Base-by-base conservation (phyloP, 2,888 invertebrate species). In the Phengaris arion region DNA sequence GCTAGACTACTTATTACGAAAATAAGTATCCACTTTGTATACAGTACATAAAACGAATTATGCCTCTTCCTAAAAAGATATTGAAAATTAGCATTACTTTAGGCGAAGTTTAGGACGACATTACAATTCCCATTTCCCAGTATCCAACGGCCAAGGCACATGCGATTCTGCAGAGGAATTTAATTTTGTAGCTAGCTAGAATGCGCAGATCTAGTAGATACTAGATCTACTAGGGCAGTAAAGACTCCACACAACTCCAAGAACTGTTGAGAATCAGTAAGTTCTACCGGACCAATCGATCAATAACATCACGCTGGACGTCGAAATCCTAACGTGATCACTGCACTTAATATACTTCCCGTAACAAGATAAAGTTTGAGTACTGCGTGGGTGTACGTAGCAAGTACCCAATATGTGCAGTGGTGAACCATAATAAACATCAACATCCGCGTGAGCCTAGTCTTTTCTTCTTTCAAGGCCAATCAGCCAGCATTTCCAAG, bases 271-370 rank as follows among this genome's bases (percentile, higher is more conserved):
- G 48, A 35, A 35, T 4, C 48, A 48, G 6, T 8, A 48, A 48
- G 48, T 35, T 35, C 6, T 7, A 45, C 12, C 64, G 2, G 12
- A 6, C 13, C 35, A 35, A 12, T 64, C 35, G 64, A 74, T 70
- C 70, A 51, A 75, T 75, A 75, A 9, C 15, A 48, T 13, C 70
- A 69, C 75, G 55, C 48, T 45, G 22, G 51, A 22, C 48, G 45
- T 8, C 74, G 12, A 45, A 12, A 74, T 13, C 74, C 12, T 9
- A 75, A 70, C 70, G 75, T 75, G 51, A 59, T 70, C 13, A 22
- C 55, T 75, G 75, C 75, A 75, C 75, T 75, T 75, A 57, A 69
- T 75, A 69, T 75, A 75, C 69, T 75, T 75, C 75, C 69, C 69
- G 55, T 75, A 70, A 75, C 70, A 70, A 70, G 75, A 75, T 75